Base-by-base conservation (phyloP, 2,797 vertebrate genomes). In the Pogoniulus pusillus region DNA sequence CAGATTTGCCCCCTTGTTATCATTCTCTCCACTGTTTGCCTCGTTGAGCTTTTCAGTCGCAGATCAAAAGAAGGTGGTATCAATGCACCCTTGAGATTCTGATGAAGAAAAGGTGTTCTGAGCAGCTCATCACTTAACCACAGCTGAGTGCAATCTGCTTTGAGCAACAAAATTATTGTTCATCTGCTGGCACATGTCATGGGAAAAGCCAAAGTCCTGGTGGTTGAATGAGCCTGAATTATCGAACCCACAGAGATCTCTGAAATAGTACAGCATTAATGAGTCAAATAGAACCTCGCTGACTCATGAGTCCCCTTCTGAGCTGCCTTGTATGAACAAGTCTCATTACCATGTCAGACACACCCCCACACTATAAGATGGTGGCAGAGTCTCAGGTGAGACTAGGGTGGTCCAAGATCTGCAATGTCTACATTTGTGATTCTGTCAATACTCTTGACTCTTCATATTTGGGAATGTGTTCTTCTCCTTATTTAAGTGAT, bases 101-200 rank as follows among this genome's bases (percentile, higher is more conserved):
- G 14, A 13, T 88, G 83, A 62, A 83, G 77, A 59, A 66, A 68
- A 79, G 10, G 12, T 82, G 9, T 60, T 83, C 37, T 6, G 3
- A 74, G 54, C 47, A 47, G n/a, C 24, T 76, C 9, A 12, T 49
- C 54, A 39, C 11, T 74, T 34, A 74, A 51, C 12, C 32, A 34
- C 39, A 58, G 6, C 27, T 43, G 49, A 76, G 16, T 53, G 32
- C 43, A 24, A 76, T 30, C 53, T 86, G 39, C 57, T 9, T 72
- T 49, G n/a, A 41, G 29, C 32, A 73, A 9, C 51, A 45, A 32
- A 53, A 41, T 85, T 35, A 26, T 53, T 47, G 9, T 30, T 27
- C 35, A 43, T 6, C 20, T 10, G 11, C 53, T 47, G 70, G 35
- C 14, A 43, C 0, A 0, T n/a, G 10, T 76, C 32, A 41, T 32